Base-by-base conservation (phyloP, 2,797 vertebrate species). In the Denticeps clupeoides region DNA sequence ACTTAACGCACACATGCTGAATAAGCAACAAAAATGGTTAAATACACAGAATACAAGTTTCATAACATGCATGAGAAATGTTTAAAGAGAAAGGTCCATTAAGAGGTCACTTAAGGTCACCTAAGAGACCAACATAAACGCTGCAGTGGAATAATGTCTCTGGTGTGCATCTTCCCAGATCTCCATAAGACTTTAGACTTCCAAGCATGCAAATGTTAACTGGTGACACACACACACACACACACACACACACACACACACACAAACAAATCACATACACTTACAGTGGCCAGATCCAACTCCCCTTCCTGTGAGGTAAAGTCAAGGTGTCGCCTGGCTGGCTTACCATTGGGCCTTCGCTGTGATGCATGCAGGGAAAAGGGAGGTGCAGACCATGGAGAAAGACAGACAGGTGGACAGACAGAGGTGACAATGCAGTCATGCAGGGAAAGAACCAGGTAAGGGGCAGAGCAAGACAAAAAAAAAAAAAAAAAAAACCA, bases 271-370 rank as follows among this genome's bases (percentile, higher is more conserved):
- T n/a, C n/a, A n/a, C 63, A 63, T 56, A 63, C 80, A 89, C 86
- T 90, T 90, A 89, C 83, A 80, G 82, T 82, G 73, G 75, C 74
- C 70, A 77, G 75, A 51, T 91, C 86, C 74, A 81, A 59, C 56
- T 89, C 83, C 49, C 74, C 63, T 73, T 86, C 82, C 6, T 73
- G 72, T 55, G 84, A 81, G 70, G 79, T 55, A 73, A 87, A 86
- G 79, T 85, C 82, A 74, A 74, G 83, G 58, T 83, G 81, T 63
- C 60, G 79, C 47, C 82, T 85, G 78, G 78, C 74, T 49, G 80
- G 70, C 68, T 69, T 84, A 77, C 80, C 63, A 35, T 71, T 74
- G 73, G 74, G 68, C 70, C 78, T 75, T 73, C 77, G 78, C 65
- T 84, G 41, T 63, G 71, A 82, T 73, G 79, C 71, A 89, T 86